phyloP scores from a whole-genome alignment of 2,888 invertebrate species.

The Herminia tarsipennalis region DNA sequence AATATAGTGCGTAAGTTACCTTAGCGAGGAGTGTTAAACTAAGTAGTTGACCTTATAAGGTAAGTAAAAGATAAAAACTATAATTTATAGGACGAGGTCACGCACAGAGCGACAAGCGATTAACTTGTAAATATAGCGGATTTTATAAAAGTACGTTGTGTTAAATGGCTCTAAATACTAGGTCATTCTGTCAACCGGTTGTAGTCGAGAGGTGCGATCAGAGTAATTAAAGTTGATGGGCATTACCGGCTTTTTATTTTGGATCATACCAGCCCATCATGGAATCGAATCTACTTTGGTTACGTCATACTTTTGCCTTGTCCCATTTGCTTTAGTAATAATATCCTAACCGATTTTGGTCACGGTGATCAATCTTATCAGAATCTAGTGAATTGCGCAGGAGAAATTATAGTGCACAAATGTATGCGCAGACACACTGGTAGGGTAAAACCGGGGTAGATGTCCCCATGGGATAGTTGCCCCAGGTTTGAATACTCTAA shows the following conservation, averaged over 20 bases:
- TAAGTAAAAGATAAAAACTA: conserved; percentile 44
- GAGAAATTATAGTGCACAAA: too few species aligned
- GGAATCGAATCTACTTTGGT: too few species aligned
- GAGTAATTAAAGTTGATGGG: background rate
- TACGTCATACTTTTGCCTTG: too few species aligned
- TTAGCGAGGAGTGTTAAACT: conserved; percentile 20
- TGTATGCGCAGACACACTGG: too few species aligned
- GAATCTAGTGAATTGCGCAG: too few species aligned
- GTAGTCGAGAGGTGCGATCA: background rate
- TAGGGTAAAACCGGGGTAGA: too few species aligned
- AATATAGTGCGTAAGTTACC: conserved; percentile 8
- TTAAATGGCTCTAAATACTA: conserved; percentile 23
- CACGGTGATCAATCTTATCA: too few species aligned
- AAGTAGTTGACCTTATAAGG: conserved; percentile 39
- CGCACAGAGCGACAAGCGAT: conserved; percentile 26
- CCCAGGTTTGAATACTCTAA: too few species aligned
- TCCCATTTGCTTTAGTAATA: too few species aligned
- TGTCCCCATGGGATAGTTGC: too few species aligned
- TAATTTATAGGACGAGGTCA: conserved; percentile 44
- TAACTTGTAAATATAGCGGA: conserved; percentile 35
- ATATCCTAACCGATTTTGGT: too few species aligned
- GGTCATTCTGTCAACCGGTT: conserved; percentile 17
- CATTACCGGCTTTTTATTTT: background rate
- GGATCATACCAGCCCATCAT: too few species aligned
- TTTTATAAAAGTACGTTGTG: conserved; percentile 31